Base-by-base conservation (phyloP, 2,797 vertebrate genomes). In the Notolepis coatsorum region DNA sequence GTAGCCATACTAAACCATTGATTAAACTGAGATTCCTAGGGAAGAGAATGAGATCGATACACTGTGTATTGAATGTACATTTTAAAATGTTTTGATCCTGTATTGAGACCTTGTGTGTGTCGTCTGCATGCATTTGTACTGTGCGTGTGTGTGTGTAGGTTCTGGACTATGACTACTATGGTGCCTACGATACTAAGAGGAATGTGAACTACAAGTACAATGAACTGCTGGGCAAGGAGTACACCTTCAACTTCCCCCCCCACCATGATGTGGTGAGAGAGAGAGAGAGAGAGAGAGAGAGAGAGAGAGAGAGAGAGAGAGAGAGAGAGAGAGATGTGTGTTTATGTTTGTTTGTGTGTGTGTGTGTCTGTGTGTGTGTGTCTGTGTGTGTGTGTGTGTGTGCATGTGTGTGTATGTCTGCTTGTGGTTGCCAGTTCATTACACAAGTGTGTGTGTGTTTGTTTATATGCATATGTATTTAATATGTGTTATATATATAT, bases 171-270 rank as follows among this genome's bases (percentile, higher is more conserved):
- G 96, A 99, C 84, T 98, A 95, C 79, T 98, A 97, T 0, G 96
- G 97, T 0, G 93, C 94, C 0, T 99, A 99, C 0, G 92, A 92
- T 18, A 54, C 25, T 3, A 67, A 72, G 55, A 84, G 41, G 0
- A 95, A 95, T 7, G 2, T 20, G 2, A 86, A 90, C 66, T 93
- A 96, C 53, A 46, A 84, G 66, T 99, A 99, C 83, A 87, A 73
- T 3, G 51, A 39, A 2, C 80, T 98, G 68, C 91, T 98, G 58
- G 84, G 75, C 0, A 87, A 89, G 0, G 97, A 98, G 60, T 96
- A 98, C 85, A 98, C 97, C 51, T 99, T 99, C 0, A 88, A 89
- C 84, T 99, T 98, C 71, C 96, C 97, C 0, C 92, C 94, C 0
- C 97, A 99, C 84, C 97, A 98, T 0, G n/a, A 93, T 2, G 56